These are phyloP conservation scores for Siphamia tubifer DNA, from an alignment of 2,113 vertebrate genomes.

Conservation along the genomic window DNA sequence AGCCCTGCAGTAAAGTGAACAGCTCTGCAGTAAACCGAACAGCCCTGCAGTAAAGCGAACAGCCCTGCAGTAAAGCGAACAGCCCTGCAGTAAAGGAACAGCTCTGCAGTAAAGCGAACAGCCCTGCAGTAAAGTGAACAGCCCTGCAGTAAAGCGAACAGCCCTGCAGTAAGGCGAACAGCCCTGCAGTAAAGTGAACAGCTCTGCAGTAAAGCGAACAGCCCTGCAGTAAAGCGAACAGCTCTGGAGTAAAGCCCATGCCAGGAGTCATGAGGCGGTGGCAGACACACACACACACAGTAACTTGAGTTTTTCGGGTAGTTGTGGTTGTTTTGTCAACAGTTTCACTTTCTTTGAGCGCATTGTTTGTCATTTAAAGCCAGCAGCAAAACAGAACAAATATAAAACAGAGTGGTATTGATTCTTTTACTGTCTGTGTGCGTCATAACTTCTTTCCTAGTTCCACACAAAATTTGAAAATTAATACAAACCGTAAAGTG, in stretches of 20 bases:
- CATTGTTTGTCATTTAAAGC: constrained; percentile 55
- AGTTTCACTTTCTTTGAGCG: constrained; percentile 60
- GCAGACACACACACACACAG: too few relatives aligned
- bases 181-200: not conserved
- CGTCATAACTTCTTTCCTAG: constrained; percentile 54
- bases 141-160: not conserved
- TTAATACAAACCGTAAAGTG: constrained; percentile 58
- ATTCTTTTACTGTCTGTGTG: constrained; percentile 51
- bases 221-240: not conserved
- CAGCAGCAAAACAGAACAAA: constrained; percentile 58
- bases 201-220: not conserved
- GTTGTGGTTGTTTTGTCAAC: constrained; percentile 60
- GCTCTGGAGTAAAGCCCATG: constrained; percentile 82
- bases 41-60: not conserved
- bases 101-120: not conserved
- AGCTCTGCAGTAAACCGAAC: not conserved
- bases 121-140: not conserved
- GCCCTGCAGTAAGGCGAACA: not conserved
- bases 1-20: not conserved
- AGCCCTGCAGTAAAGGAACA: too few relatives aligned
- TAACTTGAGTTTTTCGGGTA: constrained; percentile 38
- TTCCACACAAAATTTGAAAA: constrained; percentile 51
- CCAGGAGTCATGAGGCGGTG: constrained; percentile 72
- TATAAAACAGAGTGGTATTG: constrained; percentile 55
- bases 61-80: not conserved